Evolutionary conservation across 2,113 vertebrate species (phyloP).

Genomic region (Anarhynchus alexandrinus): DNA sequence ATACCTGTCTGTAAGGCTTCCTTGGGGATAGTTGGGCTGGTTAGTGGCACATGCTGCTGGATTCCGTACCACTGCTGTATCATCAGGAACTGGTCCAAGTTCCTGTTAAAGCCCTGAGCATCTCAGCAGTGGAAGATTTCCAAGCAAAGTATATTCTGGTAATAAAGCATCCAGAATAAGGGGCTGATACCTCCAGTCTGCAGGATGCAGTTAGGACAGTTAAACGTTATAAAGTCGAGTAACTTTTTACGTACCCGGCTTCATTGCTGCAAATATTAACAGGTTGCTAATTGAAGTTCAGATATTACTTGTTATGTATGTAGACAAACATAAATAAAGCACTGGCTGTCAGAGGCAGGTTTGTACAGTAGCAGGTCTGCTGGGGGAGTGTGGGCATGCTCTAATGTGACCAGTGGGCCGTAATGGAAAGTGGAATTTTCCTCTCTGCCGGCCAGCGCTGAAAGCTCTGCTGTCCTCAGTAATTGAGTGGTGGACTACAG

Average conservation of each 20-base stretch:
- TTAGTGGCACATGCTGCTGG: accelerated
- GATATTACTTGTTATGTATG: not conserved
- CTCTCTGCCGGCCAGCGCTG: not conserved
- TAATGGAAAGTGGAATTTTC: constrained; percentile 50
- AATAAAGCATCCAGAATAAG: not conserved
- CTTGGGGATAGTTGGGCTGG: not conserved
- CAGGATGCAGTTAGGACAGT: not conserved
- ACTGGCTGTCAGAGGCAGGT: not conserved
- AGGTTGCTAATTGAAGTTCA: not conserved
- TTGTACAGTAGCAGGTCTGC: not conserved
- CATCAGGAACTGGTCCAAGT: accelerated
- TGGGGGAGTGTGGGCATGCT: not conserved
- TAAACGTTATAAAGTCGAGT: not conserved
- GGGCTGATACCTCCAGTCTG: not conserved
- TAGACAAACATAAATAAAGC: not conserved
- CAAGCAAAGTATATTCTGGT: not conserved
- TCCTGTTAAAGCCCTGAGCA: not conserved
- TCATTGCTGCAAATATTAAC: not conserved
- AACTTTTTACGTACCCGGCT: accelerated
- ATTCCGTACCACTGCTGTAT: not conserved
- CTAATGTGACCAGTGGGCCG: constrained; percentile 13
- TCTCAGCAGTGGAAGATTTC: not conserved
- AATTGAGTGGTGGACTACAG: not conserved
- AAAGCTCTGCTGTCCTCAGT: constrained; percentile 2
- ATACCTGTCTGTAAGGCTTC: not conserved